Evolutionary conservation across 2,888 invertebrate genomes (phyloP), one percentile per base, ranked within the genome.

Genomic region (Cantharis flavilabris): DNA sequence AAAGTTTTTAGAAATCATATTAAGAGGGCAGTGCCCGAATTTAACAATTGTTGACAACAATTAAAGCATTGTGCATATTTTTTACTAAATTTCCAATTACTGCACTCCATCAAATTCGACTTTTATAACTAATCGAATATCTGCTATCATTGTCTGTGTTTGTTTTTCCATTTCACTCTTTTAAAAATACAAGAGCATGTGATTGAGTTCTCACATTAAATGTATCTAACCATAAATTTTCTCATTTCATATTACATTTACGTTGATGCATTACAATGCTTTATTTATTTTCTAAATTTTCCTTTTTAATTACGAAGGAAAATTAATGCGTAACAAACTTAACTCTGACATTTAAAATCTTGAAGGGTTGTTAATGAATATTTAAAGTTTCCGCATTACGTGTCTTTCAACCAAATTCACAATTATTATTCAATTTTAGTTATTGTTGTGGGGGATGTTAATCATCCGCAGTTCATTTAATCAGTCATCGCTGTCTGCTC

Each of bases 181-280:
- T 49, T 20, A 26, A 71, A 62, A 71, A 71, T 33, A 71, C 49
- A 71, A 62, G 62, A 71, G 26, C 71, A 62, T 71, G 62, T 62
- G 71, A 71, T 62, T 71, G 62, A 18, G 62, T 71, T 71, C 71
- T 26, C 71, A 71, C 71, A 71, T 71, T 71, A 71, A 62, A 71
- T 23, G 62, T 20, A 26, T 26, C 26, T 26, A 20, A 67, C n/a
- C 49, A 49, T 49, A 49, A 49, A 49, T 49, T 49, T 49, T 49
- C 49, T 49, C n/a, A 49, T 49, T n/a, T n/a, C n/a, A 49, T 49
- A 49, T 49, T 49, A 49, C n/a, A 49, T n/a, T 49, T 49, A n/a
- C 49, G n/a, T 49, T n/a, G 49, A 49, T 49, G n/a, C 49, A 49
- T n/a, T 4, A 49, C 49, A 49, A 49, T 7, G n/a, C n/a, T 49